Evolutionary conservation across 2,113 vertebrate species (phyloP), one percentile per base, ranked within the genome.

Genomic region (Dascyllus trimaculatus): DNA sequence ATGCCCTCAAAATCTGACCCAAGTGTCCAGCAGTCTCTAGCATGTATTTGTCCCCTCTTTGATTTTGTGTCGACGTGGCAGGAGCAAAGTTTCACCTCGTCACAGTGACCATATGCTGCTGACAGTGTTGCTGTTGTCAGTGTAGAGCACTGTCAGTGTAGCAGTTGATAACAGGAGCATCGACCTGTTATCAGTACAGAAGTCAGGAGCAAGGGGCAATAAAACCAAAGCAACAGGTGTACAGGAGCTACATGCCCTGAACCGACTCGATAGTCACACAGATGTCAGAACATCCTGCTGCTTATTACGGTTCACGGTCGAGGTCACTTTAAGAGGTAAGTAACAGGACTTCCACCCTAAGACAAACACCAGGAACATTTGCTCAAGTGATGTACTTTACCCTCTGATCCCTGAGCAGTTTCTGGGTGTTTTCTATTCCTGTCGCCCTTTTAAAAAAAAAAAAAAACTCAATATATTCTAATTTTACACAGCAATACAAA

Each of bases 161-260:
- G 52, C 32, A 66, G 68, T 87, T 70, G 77, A 59, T 62, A 70
- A 79, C 58, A 57, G 57, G 70, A 22, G 70, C 72, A 24, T 51
- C 4, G 17, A 74, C 81, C 81, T 45, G 40, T 76, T 88, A 87
- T 89, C 80, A 59, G 69, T 15, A 18, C 70, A 52, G 17, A 51
- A 62, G 64, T 73, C 48, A 63, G 2, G 2, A 32, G 53, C 4
- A 71, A 70, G 21, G 19, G 40, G 18, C 38, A 45, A 76, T 81
- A 69, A 82, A 86, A 56, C 22, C 43, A n/a, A 49, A 1, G 73
- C 70, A 63, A 69, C 13, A 10, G 4, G 24, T 60, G 9, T 24
- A 35, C 13, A 10, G 18, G n/a, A 25, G 65, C 19, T 2, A 13
- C 26, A 11, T 32, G 76, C 11, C 45, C 35, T 9, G 13, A 51